Evolutionary conservation across 2,113 vertebrate genomes (phyloP).

Genomic region (Stercorarius parasiticus): DNA sequence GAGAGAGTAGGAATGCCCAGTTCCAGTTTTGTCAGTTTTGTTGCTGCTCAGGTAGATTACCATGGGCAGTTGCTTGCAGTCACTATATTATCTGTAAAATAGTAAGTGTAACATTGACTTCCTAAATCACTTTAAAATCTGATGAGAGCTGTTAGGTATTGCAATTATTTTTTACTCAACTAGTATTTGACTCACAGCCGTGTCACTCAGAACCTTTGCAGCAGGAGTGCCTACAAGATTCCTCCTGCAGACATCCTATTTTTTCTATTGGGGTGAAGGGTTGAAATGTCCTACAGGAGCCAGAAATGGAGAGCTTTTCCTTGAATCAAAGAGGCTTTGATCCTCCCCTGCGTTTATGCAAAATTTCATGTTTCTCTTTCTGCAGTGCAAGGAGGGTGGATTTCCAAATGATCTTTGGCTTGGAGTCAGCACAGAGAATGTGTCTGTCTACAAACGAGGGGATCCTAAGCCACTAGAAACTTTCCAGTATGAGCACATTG

Average conservation of each 20-base stretch:
- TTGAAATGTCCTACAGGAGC: background rate
- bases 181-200: background rate
- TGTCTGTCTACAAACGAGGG: constrained; percentile 87
- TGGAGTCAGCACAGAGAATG: constrained; percentile 86
- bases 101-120: background rate
- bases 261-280: background rate
- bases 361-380: background rate
- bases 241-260: background rate
- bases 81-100: background rate
- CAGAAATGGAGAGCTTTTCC: background rate
- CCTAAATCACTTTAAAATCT: background rate
- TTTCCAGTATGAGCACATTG: constrained; percentile 88
- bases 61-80: background rate
- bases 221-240: background rate
- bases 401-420: constrained; percentile 92
- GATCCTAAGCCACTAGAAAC: constrained; percentile 87
- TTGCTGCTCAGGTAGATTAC: background rate
- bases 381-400: constrained; percentile 91
- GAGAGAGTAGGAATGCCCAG: background rate
- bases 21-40: background rate
- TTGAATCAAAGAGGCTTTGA: background rate
- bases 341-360: background rate
- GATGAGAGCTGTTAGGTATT: background rate
- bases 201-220: background rate
- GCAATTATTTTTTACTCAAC: background rate